Conservation (phyloP, 2,797 vertebrate species). For the Geotrypetes seraphini region DNA sequence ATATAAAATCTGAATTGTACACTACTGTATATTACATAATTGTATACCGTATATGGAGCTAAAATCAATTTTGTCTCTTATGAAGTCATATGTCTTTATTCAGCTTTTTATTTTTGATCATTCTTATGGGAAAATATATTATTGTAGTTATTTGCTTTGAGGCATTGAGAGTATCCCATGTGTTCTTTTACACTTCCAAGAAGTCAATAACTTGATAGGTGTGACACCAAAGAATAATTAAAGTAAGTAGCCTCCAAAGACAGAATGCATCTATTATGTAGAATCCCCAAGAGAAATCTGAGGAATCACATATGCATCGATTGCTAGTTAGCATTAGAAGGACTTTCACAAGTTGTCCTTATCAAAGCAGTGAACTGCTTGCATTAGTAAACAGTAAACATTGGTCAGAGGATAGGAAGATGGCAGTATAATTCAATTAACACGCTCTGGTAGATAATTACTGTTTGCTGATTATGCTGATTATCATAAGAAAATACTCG, state of each 20-base stretch:
- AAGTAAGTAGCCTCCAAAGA: constrained; percentile 56
- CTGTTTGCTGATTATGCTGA: constrained; percentile 57
- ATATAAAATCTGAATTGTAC: no score
- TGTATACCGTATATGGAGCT: no score
- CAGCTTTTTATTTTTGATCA: no score
- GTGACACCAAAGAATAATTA: constrained; percentile 53
- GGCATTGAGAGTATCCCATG: no score
- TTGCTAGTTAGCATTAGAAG: constrained; percentile 59
- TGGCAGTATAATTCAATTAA: constrained; percentile 55
- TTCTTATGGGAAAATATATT: no score
- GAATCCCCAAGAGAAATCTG: constrained; percentile 62
- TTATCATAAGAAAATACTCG: constrained; percentile 53
- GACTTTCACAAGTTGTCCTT: constrained; percentile 43
- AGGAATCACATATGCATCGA: constrained; percentile 56
- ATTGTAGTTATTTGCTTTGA: no score
- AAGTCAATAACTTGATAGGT: constrained; percentile 55
- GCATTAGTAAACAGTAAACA: constrained; percentile 49
- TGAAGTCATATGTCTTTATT: no score
- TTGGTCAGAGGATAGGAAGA: constrained; percentile 54
- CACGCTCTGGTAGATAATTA: constrained; percentile 66
- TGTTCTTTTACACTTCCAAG: constrained; percentile 22
- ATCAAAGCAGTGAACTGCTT: constrained; percentile 50
- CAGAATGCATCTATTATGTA: constrained; percentile 51
- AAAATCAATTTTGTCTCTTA: no score
- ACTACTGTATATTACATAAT: no score